phyloP scores from a whole-genome alignment of 2,113 vertebrate genomes.

The Choloepus hoffmanni region DNA sequence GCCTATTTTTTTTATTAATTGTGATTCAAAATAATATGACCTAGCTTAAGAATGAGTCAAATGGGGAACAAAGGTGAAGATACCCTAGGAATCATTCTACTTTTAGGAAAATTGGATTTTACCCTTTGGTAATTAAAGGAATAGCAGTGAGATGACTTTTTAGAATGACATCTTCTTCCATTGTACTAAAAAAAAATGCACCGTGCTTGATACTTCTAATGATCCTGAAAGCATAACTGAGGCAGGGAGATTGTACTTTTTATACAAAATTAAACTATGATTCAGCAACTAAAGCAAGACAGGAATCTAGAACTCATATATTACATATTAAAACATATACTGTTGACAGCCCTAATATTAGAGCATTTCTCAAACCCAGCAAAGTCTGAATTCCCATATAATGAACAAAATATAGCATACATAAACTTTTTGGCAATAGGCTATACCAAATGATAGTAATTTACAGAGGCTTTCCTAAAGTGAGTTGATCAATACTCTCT shows the following conservation, averaged over 20 bases:
- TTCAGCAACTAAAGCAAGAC: conserved; percentile 12
- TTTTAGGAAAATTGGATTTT: conserved; percentile 14
- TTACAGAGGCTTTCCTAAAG: conserved; percentile 60
- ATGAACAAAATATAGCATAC: conserved; percentile 36
- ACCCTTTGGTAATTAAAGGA: not conserved
- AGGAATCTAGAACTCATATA: conserved; percentile 37
- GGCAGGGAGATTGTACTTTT: not conserved
- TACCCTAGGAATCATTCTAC: not conserved
- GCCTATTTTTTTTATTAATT: conserved; percentile 36
- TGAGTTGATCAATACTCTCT: conserved; percentile 65
- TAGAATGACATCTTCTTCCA: not conserved
- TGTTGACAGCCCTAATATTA: conserved; percentile 25
- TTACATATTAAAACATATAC: conserved; percentile 54
- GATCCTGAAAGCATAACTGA: conserved; percentile 22
- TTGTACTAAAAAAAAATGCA: conserved; percentile 52
- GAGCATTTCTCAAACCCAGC: conserved; percentile 60
- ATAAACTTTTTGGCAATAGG: conserved; percentile 40
- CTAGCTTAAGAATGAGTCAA: conserved; percentile 17
- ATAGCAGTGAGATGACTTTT: conserved; percentile 34
- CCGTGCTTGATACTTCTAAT: conserved; percentile 12
- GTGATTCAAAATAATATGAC: conserved; percentile 61
- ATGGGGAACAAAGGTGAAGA: not conserved
- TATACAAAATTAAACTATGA: conserved; percentile 45
- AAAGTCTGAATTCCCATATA: conserved; percentile 55
- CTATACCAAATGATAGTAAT: conserved; percentile 73